phyloP scores from a whole-genome alignment of 2,888 invertebrate genomes.

The Mythimna impura region DNA sequence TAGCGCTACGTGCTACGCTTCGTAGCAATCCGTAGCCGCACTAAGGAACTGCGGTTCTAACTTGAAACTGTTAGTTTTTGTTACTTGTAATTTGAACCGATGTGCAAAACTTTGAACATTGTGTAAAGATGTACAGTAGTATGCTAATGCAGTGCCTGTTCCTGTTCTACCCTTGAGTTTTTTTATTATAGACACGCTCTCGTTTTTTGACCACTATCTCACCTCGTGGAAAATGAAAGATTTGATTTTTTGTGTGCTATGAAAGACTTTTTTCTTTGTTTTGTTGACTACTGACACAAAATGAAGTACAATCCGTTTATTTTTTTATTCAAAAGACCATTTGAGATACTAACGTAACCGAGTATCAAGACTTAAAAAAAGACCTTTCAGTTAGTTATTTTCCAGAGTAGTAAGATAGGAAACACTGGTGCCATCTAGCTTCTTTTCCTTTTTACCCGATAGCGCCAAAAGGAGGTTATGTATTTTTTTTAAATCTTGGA shows the following conservation, averaged over 20 bases:
- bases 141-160: neutral
- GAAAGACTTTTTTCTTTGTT: neutral
- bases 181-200: too few relatives aligned
- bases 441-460: too few relatives aligned
- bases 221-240: too few relatives aligned
- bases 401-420: too few relatives aligned
- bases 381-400: too few relatives aligned
- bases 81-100: neutral
- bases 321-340: too few relatives aligned
- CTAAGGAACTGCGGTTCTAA: constrained; percentile 18
- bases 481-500: neutral
- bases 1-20: constrained; percentile 52
- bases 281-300: neutral
- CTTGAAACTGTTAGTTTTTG: constrained; percentile 4
- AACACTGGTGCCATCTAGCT: too few relatives aligned
- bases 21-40: constrained; percentile 45
- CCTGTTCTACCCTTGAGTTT: neutral
- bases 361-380: too few relatives aligned
- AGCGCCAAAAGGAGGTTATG: neutral
- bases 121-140: neutral
- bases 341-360: too few relatives aligned
- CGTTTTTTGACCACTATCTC: too few relatives aligned
- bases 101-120: neutral
- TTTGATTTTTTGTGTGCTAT: too few relatives aligned
- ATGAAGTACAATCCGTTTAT: too few relatives aligned